Conservation (phyloP, 1,140 invertebrate genomes). For the Dysdera silvatica region DNA sequence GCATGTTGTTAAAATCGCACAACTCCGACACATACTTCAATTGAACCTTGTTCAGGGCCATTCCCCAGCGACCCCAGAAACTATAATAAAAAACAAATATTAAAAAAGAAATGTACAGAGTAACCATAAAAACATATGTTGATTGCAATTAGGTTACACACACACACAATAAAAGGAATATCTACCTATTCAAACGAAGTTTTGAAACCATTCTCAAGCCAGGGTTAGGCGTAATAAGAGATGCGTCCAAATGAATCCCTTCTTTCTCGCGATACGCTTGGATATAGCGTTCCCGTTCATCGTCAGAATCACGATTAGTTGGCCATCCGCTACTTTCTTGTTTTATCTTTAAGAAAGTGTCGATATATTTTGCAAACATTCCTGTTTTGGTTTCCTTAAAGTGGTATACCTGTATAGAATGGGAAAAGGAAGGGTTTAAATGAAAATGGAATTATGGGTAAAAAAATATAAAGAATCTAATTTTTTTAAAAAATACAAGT, state of each 20-base stretch:
- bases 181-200: conserved; percentile 1
- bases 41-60: neutral
- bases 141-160: no score
- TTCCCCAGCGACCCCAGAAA: conserved; percentile 2
- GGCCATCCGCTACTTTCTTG: conserved; percentile 15
- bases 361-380: conserved; percentile 30
- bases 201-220: conserved; percentile 4
- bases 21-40: neutral
- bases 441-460: neutral
- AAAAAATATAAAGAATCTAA: neutral
- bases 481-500: neutral
- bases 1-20: neutral
- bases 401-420: conserved; percentile 35
- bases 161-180: no score
- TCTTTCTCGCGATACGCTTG: neutral
- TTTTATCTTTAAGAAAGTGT: conserved; percentile 32
- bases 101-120: no score
- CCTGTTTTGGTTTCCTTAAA: conserved; percentile 3
- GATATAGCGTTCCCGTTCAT: neutral
- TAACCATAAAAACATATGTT: no score
- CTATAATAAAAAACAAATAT: no score
- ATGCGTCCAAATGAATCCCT: neutral
- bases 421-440: neutral
- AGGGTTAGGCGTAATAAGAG: neutral
- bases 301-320: neutral